Conservation (phyloP, 2,888 invertebrate genomes). For the Sesamia inferens region DNA sequence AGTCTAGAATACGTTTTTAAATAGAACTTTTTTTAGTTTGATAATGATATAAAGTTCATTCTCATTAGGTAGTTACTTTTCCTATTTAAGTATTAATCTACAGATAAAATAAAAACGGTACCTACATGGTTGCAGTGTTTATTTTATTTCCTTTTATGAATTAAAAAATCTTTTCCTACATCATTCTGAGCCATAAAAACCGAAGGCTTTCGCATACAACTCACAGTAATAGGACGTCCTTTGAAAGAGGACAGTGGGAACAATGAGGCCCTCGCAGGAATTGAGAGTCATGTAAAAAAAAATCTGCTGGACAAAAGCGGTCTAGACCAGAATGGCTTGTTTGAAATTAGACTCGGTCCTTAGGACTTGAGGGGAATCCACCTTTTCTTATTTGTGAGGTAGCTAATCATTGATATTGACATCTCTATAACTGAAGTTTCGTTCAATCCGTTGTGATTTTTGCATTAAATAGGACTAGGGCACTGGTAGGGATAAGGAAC, state of each 20-base stretch:
- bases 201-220: slow-evolving; percentile 59
- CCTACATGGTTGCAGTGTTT: background rate
- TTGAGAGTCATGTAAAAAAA: slow-evolving; percentile 78
- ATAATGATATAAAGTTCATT: background rate
- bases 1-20: background rate
- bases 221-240: slow-evolving; percentile 63
- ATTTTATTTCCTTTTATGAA: background rate
- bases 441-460: slow-evolving; percentile 21
- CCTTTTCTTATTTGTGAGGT: slow-evolving; percentile 51
- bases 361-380: slow-evolving; percentile 27
- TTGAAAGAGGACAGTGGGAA: slow-evolving; percentile 74
- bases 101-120: background rate
- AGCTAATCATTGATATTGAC: slow-evolving; percentile 49
- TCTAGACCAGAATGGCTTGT: slow-evolving; percentile 77
- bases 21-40: background rate
- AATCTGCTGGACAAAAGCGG: slow-evolving; percentile 74
- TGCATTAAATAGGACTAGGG: no score
- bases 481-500: no score
- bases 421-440: slow-evolving; percentile 12
- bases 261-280: slow-evolving; percentile 79
- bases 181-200: slow-evolving; percentile 53
- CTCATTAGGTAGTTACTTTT: background rate
- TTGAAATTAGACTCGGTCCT: slow-evolving; percentile 75
- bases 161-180: slow-evolving; percentile 23
- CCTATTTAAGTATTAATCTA: background rate